Percentiles rank a stretch among this genome's conserved stretches.
phyloP scores from a whole-genome alignment of 2,888 invertebrate genomes.

The Erebia epiphron region DNA sequence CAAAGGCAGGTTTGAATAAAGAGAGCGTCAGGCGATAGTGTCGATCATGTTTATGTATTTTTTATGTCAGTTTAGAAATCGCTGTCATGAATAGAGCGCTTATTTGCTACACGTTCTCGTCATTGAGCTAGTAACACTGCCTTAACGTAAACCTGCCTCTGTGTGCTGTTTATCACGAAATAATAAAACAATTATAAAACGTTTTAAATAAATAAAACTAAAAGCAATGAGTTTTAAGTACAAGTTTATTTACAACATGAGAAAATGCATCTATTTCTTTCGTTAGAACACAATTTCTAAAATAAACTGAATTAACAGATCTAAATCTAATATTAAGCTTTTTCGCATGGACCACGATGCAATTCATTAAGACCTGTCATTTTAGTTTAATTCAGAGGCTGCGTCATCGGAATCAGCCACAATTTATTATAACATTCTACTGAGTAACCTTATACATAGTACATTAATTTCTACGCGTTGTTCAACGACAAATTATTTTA shows the following conservation, averaged over 20 bases:
- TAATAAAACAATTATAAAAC: too few species aligned
- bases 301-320: too few species aligned
- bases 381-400: too few species aligned
- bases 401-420: slow-evolving; percentile 6
- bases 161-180: neutral
- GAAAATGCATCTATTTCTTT: neutral
- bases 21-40: neutral
- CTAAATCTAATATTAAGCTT: too few species aligned
- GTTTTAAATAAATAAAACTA: slow-evolving; percentile 5
- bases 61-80: neutral
- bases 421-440: slow-evolving; percentile 35
- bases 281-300: too few species aligned
- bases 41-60: too few species aligned
- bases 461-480: slow-evolving; percentile 28
- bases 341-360: too few species aligned
- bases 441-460: slow-evolving; percentile 22
- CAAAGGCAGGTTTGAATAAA: neutral
- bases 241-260: slow-evolving; percentile 46
- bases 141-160: neutral
- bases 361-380: neutral
- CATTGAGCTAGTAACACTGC: neutral
- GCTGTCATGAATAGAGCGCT: too few species aligned
- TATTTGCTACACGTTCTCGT: too few species aligned
- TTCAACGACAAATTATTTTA: slow-evolving; percentile 9
- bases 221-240: slow-evolving; percentile 40